Percentiles rank a stretch among this genome's conserved stretches.
These are phyloP conservation scores for Parapsyche elsis DNA, from an alignment of 1,140 invertebrate genomes.

Conservation along the genomic window DNA sequence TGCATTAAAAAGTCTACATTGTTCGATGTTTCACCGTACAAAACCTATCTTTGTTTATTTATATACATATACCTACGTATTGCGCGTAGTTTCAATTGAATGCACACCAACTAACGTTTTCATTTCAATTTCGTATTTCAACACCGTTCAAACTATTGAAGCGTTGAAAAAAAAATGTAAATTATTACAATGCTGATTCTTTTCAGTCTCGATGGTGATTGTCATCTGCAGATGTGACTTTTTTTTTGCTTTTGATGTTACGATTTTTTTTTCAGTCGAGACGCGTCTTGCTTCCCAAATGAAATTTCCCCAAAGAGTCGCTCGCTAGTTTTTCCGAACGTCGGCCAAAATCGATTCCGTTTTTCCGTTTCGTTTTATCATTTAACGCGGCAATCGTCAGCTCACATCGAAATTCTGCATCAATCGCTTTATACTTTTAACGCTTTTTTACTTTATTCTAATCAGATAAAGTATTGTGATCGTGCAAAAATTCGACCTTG, in stretches of 20 bases:
- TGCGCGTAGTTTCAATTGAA: background rate
- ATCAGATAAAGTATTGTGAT: too few species aligned
- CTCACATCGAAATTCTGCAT: too few species aligned
- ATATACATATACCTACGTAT: background rate
- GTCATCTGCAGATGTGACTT: background rate
- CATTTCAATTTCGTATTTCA: background rate
- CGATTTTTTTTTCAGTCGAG: background rate
- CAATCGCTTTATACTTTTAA: too few species aligned
- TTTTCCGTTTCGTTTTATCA: too few species aligned
- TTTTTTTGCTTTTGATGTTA: background rate
- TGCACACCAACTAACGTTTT: background rate
- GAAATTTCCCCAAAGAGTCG: slow-evolving; percentile 5
- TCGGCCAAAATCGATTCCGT: background rate
- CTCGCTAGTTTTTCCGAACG: background rate
- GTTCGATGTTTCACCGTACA: background rate
- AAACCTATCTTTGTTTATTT: background rate
- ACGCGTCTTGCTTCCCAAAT: slow-evolving; percentile 12
- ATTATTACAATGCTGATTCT: background rate
- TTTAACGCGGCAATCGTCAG: too few species aligned
- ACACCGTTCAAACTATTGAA: background rate
- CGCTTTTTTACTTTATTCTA: too few species aligned
- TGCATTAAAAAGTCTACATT: background rate
- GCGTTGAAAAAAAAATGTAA: background rate
- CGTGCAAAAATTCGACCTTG: too few species aligned
- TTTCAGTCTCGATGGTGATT: background rate